Percentiles rank a stretch among this genome's conserved stretches.
phyloP scores from a whole-genome alignment of 2,797 vertebrate genomes.

The Lagodon rhomboides region DNA sequence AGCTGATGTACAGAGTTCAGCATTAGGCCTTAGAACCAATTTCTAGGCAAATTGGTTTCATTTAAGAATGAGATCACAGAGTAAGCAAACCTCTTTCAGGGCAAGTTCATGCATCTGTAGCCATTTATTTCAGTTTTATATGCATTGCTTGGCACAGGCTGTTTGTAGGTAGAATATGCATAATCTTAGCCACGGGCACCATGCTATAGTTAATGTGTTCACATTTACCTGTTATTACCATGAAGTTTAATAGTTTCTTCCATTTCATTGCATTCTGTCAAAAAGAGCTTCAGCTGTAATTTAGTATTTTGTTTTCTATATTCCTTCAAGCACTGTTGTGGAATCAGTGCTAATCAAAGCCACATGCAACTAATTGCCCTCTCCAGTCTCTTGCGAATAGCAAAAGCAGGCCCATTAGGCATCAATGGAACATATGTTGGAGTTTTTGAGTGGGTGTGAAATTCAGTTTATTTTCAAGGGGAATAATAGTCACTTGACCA shows the following conservation, averaged over 20 bases:
- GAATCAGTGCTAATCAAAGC: conserved; percentile 78
- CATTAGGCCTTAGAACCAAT: conserved; percentile 91
- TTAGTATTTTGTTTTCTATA: conserved; percentile 71
- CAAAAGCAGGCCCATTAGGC: conserved; percentile 70
- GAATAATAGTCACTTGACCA: conserved; percentile 66
- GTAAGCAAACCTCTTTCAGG: conserved; percentile 88
- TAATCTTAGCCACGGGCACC: conserved; percentile 75
- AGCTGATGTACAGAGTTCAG: conserved; percentile 87
- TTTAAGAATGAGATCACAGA: conserved; percentile 91
- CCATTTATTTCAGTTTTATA: conserved; percentile 85
- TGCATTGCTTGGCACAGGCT: conserved; percentile 79
- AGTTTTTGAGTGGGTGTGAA: conserved; percentile 68
- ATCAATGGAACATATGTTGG: conserved; percentile 72
- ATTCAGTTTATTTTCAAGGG: conserved; percentile 62
- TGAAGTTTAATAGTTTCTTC: conserved; percentile 69
- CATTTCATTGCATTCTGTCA: conserved; percentile 75
- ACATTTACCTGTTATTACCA: conserved; percentile 80
- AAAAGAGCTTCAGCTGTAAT: conserved; percentile 65
- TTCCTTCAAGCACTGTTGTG: conserved; percentile 67
- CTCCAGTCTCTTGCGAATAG: conserved; percentile 67
- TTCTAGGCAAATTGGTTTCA: conserved; percentile 92
- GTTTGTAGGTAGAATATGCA: conserved; percentile 82
- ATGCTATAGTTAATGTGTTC: conserved; percentile 69
- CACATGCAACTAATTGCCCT: conserved; percentile 80
- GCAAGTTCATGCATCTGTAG: conserved; percentile 87